Conservation (phyloP, 2,113 vertebrate species). For the cat (Felis catus) region F.catus_Fca126_mat1.0 CM031420.1:27558001-27558500, state of each 20-base stretch:
- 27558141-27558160: not conserved
- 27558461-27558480: too few relatives aligned
- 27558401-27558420: too few relatives aligned
- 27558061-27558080: not conserved
- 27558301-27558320: not conserved
- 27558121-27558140: not conserved
- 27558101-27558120: not conserved
- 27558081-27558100: not conserved
- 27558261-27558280: not conserved
- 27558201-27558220: not conserved
- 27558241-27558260: not conserved
- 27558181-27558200: not conserved
- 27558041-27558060: not conserved
- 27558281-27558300: slow-evolving; percentile 15
- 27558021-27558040: not conserved
- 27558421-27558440: too few relatives aligned
- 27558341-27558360: not conserved
- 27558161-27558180: not conserved
- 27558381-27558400: too few relatives aligned
- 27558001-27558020: not conserved
- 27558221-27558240: not conserved
- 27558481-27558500: too few relatives aligned
- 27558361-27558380: not conserved
- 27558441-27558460: too few relatives aligned
- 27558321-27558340: not conserved